Evolutionary conservation across 1,140 invertebrate genomes (phyloP), one percentile per base, ranked within the genome.

Genomic region (Drosophila ananassae): DNA sequence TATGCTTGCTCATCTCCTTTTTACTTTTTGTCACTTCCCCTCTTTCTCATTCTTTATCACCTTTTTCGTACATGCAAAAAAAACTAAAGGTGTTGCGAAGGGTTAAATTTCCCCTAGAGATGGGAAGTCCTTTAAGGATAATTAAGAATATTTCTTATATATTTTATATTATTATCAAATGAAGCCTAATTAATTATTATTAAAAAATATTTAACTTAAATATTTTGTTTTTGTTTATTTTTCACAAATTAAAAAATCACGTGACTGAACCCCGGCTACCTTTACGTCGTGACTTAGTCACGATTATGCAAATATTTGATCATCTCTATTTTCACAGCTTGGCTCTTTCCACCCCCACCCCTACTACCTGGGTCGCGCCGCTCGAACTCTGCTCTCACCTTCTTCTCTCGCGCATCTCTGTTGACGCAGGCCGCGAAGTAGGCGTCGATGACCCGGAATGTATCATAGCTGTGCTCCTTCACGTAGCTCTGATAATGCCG

Each of bases 351-450:
- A 30, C 44, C 9, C 46, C 21, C 21, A 24, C 17, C 37, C 44
- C 34, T 9, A 2, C 53, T 3, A n/a, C 13, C 41, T 21, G 4
- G 5, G 41, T n/a, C 30, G 30, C 12, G 34, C 10, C 34, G 9
- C 13, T 7, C 46, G 12, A 8, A 37, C 37, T 21, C 17, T 17
- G 41, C 41, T 39, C 73, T 75, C 60, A 96, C 95, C 95, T 96
- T 96, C 82, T 94, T 94, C 93, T 94, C 94, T 71, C 95, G 93
- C 41, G 95, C 94, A 92, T 95, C 95, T 78, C 92, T 93, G 63
- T 95, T 94, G 50, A 94, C 94, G 91, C 95, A 95, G 57, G 95
- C 93, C 59, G 96, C 94, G 89, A 96, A 96, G 92, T 95, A 95
- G 78, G 94, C 93, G 93, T 96, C 94, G 71, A 96, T 95, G 67